phyloP scores from a whole-genome alignment of 1,140 invertebrate genomes.

The Drosophila rhopaloa region DNA sequence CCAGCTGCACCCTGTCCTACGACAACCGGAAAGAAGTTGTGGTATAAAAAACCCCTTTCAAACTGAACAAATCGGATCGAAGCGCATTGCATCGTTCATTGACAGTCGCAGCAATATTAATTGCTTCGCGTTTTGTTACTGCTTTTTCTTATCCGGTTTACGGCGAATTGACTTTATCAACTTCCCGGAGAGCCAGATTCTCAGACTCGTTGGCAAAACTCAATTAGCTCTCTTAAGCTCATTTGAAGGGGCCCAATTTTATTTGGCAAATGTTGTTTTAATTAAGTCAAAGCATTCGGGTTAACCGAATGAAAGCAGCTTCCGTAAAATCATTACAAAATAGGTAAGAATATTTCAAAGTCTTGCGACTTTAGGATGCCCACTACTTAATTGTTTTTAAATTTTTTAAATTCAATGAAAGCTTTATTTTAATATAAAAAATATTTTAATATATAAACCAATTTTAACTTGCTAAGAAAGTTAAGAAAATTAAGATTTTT shows the following conservation, averaged over 20 bases:
- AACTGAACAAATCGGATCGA: slow-evolving; percentile 34
- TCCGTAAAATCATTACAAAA: slow-evolving; percentile 57
- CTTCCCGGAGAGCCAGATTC: slow-evolving; percentile 14
- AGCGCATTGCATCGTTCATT: slow-evolving; percentile 16
- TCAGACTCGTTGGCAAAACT: slow-evolving; percentile 32
- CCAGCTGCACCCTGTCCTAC: slow-evolving; percentile 28
- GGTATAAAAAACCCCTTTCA: slow-evolving; percentile 13
- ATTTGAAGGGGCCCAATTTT: slow-evolving; percentile 63
- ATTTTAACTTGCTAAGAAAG: no score
- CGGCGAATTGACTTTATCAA: slow-evolving; percentile 54
- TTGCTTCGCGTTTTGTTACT: slow-evolving; percentile 22
- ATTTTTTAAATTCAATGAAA: no score
- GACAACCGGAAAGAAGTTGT: slow-evolving; percentile 40
- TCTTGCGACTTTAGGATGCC: background rate
- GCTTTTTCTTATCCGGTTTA: slow-evolving; percentile 35
- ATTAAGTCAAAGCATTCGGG: slow-evolving; percentile 65
- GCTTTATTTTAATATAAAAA: no score
- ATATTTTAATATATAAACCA: no score
- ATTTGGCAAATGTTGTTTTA: slow-evolving; percentile 75
- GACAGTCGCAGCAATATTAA: slow-evolving; percentile 37
- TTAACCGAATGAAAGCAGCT: slow-evolving; percentile 52
- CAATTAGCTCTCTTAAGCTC: slow-evolving; percentile 71
- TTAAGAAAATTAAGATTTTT: no score
- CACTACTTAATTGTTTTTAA: no score
- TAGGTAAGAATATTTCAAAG: background rate